These are phyloP conservation scores for Misgurnus anguillicaudatus DNA, from an alignment of 2,113 vertebrate genomes.

Conservation along the genomic window DNA sequence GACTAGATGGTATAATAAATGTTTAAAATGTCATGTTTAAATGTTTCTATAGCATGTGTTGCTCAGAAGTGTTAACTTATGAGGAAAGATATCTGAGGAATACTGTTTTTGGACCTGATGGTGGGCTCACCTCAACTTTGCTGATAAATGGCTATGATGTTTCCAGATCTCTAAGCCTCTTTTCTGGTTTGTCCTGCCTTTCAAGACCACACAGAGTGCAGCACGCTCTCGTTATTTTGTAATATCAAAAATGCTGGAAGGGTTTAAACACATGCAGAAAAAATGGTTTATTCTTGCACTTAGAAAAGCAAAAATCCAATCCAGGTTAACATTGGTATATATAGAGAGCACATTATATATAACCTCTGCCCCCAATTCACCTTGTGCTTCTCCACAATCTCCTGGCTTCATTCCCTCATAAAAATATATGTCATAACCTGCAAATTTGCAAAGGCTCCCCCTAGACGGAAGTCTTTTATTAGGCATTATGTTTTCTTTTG, in stretches of 20 bases:
- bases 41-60: constrained; percentile 31
- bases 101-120: constrained; percentile 46
- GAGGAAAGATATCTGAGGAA: constrained; percentile 44
- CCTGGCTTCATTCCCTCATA: constrained; percentile 37
- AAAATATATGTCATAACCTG: constrained; percentile 66
- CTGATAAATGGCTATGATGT: constrained; percentile 50
- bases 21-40: constrained; percentile 37
- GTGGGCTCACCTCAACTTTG: constrained; percentile 39
- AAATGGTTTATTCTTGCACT: background rate
- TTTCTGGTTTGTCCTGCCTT: constrained; percentile 16
- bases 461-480: constrained; percentile 82
- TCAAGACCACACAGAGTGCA: constrained; percentile 56
- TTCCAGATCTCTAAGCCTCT: constrained; percentile 38
- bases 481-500: constrained; percentile 78
- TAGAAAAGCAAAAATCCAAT: background rate
- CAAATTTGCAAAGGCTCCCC: constrained; percentile 70
- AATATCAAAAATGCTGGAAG: constrained; percentile 44
- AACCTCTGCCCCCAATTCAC: constrained; percentile 13
- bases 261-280: background rate
- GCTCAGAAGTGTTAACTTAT: constrained; percentile 49
- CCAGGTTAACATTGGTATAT: background rate
- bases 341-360: background rate
- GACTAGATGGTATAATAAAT: constrained; percentile 43
- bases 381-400: constrained; percentile 24
- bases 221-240: constrained; percentile 21